Evolutionary conservation across 2,113 vertebrate genomes (phyloP).

Genomic region (Rallus limicola): DNA sequence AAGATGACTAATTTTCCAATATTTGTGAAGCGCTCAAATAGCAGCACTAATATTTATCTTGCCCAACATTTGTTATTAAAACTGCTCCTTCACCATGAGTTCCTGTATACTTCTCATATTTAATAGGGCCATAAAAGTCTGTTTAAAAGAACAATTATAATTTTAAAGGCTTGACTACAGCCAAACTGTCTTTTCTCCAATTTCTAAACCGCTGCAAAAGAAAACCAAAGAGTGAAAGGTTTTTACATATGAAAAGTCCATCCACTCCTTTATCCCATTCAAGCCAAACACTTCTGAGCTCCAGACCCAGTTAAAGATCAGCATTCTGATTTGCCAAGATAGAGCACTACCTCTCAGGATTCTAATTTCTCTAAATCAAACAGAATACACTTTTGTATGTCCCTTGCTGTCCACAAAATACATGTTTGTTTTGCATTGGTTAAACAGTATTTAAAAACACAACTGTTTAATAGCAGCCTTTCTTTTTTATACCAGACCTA

Average conservation of each 20-base stretch:
- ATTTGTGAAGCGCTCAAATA: background rate
- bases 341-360: background rate
- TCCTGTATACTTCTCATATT: constrained; percentile 10
- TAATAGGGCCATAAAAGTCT: background rate
- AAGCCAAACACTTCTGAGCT: background rate
- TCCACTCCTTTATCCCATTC: background rate
- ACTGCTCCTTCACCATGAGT: background rate
- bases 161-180: background rate
- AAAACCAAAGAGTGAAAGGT: background rate
- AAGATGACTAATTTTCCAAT: background rate
- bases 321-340: background rate
- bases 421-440: background rate
- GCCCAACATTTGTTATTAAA: constrained; percentile 34
- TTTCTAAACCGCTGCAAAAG: background rate
- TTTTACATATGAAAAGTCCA: constrained; percentile 5
- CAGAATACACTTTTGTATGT: background rate
- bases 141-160: background rate
- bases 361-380: background rate
- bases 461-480: background rate
- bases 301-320: background rate
- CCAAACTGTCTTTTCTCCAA: background rate
- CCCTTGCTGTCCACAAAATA: background rate
- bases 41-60: constrained; percentile 46
- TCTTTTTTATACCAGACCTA: background rate
- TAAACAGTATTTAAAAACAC: background rate